Percentiles rank a stretch among this genome's conserved stretches.
Conservation (phyloP, 1,140 invertebrate species). For the Lerema accius region DNA sequence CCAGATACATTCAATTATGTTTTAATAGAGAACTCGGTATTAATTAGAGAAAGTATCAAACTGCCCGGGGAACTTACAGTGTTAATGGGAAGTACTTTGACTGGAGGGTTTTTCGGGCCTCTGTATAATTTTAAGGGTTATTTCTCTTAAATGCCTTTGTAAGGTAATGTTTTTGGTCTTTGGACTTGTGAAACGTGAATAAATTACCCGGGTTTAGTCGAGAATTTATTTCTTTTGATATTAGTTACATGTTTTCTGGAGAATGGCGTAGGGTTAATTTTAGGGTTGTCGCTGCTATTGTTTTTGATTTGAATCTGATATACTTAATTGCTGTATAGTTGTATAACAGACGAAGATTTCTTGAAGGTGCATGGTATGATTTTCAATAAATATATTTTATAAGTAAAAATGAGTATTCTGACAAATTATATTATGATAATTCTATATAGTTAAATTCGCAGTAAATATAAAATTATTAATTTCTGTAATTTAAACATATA, state of each 20-base stretch:
- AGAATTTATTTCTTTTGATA: conserved; percentile 1
- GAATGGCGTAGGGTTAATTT: no score
- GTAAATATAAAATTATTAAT: no score
- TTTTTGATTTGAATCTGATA: no score
- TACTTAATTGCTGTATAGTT: no score
- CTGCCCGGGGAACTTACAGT: conserved; percentile 7
- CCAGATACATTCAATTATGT: conserved; percentile 25
- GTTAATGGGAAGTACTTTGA: conserved; percentile 16
- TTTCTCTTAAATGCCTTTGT: conserved; percentile 6
- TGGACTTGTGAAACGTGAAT: neutral
- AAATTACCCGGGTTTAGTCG: neutral
- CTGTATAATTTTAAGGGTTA: conserved; percentile 13
- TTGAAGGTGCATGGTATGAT: no score
- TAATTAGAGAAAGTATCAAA: conserved; percentile 20
- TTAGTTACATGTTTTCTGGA: neutral
- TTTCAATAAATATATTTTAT: no score
- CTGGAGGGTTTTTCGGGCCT: conserved; percentile 7
- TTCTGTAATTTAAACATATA: no score
- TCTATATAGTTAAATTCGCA: no score
- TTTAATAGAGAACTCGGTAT: conserved; percentile 29
- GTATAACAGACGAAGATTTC: no score
- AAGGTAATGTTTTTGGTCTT: conserved; percentile 13
- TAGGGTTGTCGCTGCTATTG: no score
- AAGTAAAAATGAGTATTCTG: no score
- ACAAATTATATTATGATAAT: no score